A percentile compares a stretch with the other conserved stretches of the same genome.
phyloP scores from a whole-genome alignment of 1,140 invertebrate species.

The Drosophila repleta region DNA sequence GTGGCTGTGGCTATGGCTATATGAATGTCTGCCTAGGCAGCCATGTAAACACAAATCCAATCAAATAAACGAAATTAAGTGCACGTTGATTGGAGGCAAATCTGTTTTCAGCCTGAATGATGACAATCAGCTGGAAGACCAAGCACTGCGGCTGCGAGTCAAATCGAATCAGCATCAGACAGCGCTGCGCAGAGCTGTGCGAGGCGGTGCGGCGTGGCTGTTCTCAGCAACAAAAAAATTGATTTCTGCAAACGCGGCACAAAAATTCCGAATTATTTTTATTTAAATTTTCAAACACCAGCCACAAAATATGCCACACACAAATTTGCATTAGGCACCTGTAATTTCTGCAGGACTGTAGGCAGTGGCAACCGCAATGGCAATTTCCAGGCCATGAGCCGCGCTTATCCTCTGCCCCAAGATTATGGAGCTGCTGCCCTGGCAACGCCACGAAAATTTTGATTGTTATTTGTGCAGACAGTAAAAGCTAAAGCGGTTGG shows the following conservation, averaged over 20 bases:
- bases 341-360: slow-evolving; percentile 59
- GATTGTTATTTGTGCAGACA: slow-evolving; percentile 81
- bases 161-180: slow-evolving; percentile 54
- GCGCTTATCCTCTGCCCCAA: slow-evolving; percentile 49
- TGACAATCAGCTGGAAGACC: slow-evolving; percentile 65
- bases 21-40: slow-evolving; percentile 42
- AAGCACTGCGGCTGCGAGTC: slow-evolving; percentile 30
- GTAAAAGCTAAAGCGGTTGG: slow-evolving; percentile 66
- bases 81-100: slow-evolving; percentile 81
- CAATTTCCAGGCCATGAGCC: slow-evolving; percentile 62
- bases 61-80: slow-evolving; percentile 82
- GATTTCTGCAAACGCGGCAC: slow-evolving; percentile 59
- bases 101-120: slow-evolving; percentile 81
- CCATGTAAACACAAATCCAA: slow-evolving; percentile 82
- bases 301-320: slow-evolving; percentile 68
- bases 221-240: slow-evolving; percentile 18
- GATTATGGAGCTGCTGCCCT: slow-evolving; percentile 35
- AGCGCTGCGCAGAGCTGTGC: not conserved
- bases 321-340: slow-evolving; percentile 81
- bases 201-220: too few relatives aligned
- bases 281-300: slow-evolving; percentile 38
- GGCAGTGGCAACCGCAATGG: slow-evolving; percentile 44
- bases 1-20: slow-evolving; percentile 10
- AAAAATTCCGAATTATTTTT: slow-evolving; percentile 53
- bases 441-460: slow-evolving; percentile 51